A percentile compares a stretch with the other conserved stretches of the same genome.
Conservation (phyloP, 2,888 invertebrate genomes). For the Plusia festucae region DNA sequence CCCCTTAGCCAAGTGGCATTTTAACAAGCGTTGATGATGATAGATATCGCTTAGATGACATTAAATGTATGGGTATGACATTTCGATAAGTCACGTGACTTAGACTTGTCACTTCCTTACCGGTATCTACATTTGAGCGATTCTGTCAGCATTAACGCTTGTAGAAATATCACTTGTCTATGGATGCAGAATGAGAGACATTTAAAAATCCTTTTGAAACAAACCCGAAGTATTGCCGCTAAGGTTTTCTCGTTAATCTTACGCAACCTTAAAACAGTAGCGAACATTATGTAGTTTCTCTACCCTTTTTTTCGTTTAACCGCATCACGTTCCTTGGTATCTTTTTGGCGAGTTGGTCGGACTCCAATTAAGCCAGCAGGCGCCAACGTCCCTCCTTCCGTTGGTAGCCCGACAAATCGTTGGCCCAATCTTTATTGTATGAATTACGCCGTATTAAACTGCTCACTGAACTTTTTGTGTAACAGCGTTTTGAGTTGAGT, state of each 20-base stretch:
- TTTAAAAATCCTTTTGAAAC: neutral
- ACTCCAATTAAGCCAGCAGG: slow-evolving; percentile 82
- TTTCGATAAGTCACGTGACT: no score
- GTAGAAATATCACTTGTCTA: no score
- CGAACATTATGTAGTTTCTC: slow-evolving; percentile 49
- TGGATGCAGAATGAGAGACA: neutral
- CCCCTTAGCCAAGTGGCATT: no score
- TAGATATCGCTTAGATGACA: no score
- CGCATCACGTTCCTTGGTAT: slow-evolving; percentile 72
- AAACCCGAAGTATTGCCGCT: neutral
- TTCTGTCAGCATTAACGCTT: no score
- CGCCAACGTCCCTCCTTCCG: slow-evolving; percentile 75
- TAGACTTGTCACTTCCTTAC: no score
- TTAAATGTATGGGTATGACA: no score
- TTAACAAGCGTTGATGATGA: no score
- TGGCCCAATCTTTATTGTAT: slow-evolving; percentile 65
- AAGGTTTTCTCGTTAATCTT: neutral
- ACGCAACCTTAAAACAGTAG: slow-evolving; percentile 39
- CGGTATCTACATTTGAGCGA: no score
- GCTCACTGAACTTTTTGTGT: slow-evolving; percentile 42
- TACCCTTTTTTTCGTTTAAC: slow-evolving; percentile 67
- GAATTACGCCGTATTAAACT: slow-evolving; percentile 39
- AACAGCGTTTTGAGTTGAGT: slow-evolving; percentile 15
- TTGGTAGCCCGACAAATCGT: slow-evolving; percentile 69
- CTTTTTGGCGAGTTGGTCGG: slow-evolving; percentile 79